These are phyloP conservation scores for Schizothorax lantsangensis DNA, from an alignment of 2,797 vertebrate species.

Conservation along the genomic window DNA sequence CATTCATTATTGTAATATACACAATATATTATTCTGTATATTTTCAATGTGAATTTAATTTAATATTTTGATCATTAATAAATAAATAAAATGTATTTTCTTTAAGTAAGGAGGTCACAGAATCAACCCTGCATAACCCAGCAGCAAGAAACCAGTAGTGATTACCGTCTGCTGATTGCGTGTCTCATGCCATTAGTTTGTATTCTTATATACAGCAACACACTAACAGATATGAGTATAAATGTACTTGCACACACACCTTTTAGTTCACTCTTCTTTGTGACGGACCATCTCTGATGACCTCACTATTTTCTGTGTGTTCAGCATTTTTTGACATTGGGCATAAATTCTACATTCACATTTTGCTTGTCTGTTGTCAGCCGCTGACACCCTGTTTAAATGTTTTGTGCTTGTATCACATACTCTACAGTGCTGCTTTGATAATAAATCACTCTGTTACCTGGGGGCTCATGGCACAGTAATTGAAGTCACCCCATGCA, in stretches of 20 bases:
- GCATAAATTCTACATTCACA: background rate
- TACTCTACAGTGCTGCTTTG: slow-evolving; percentile 45
- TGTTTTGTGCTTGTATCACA: slow-evolving; percentile 36
- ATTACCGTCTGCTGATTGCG: background rate
- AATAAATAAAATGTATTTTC: background rate
- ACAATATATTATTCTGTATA: background rate
- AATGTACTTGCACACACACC: background rate
- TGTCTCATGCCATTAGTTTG: background rate
- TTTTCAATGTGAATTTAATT: background rate
- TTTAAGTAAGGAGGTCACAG: background rate
- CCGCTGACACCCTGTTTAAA: slow-evolving; percentile 29
- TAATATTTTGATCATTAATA: background rate
- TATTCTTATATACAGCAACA: background rate
- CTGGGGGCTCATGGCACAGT: slow-evolving; percentile 32
- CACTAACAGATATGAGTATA: background rate
- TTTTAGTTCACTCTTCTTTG: background rate
- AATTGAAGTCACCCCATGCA: slow-evolving; percentile 45
- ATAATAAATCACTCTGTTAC: slow-evolving; percentile 41
- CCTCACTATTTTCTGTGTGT: slow-evolving; percentile 7
- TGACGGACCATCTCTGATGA: background rate
- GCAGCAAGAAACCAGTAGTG: background rate
- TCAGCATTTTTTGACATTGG: slow-evolving; percentile 30
- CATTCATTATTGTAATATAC: background rate
- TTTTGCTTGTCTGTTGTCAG: slow-evolving; percentile 7
- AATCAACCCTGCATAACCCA: background rate